Evolutionary conservation across 2,888 invertebrate genomes (phyloP).

Genomic region (Ypsolopha scabrella): DNA sequence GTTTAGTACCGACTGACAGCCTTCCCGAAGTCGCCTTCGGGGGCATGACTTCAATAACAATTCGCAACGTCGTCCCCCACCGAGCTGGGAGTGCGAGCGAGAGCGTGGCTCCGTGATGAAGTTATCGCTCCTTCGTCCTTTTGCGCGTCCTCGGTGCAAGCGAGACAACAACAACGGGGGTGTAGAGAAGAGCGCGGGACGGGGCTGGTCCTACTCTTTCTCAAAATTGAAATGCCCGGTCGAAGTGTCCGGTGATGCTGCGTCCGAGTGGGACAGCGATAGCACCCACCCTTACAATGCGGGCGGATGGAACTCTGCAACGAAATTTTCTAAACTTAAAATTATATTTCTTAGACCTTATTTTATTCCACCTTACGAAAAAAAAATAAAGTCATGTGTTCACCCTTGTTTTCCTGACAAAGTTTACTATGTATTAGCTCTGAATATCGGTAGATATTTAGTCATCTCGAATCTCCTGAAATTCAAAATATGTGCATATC

Average conservation of each 20-base stretch:
- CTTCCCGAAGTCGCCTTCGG: slow-evolving; percentile 71
- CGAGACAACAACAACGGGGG: slow-evolving; percentile 42
- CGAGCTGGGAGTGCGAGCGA: slow-evolving; percentile 62
- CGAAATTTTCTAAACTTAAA: slow-evolving; percentile 62
- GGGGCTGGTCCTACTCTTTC: slow-evolving; percentile 67
- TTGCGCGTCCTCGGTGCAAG: slow-evolving; percentile 67
- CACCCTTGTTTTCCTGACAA: no score
- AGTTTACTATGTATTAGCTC: no score
- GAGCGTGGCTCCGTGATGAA: slow-evolving; percentile 62
- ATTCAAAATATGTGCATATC: no score
- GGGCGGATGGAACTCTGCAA: slow-evolving; percentile 62
- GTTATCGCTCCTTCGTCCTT: slow-evolving; percentile 73
- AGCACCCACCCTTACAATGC: slow-evolving; percentile 68
- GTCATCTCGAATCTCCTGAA: no score
- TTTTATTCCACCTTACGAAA: not conserved
- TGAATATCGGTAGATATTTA: no score
- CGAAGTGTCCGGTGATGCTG: slow-evolving; percentile 72
- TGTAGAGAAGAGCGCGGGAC: slow-evolving; percentile 33
- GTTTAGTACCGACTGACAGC: slow-evolving; percentile 69
- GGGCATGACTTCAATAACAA: slow-evolving; percentile 72
- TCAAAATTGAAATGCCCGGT: slow-evolving; percentile 73
- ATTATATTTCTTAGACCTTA: not conserved
- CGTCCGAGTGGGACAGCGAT: slow-evolving; percentile 68
- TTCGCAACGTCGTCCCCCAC: slow-evolving; percentile 71
- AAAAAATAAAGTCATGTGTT: no score